phyloP scores from a whole-genome alignment of 2,113 vertebrate genomes.

The Oophaga pumilio region DNA sequence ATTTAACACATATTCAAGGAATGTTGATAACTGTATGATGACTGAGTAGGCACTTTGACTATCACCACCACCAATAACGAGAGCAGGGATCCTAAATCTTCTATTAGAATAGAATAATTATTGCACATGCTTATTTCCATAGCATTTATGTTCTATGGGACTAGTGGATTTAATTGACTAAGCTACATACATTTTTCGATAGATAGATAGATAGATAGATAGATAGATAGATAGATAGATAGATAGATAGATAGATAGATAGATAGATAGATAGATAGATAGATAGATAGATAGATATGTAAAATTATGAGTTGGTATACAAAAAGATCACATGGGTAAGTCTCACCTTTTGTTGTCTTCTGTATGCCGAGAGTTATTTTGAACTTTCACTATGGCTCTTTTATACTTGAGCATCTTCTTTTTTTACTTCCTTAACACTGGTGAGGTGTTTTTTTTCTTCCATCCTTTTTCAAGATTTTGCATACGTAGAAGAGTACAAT shows the following conservation, averaged over 20 bases:
- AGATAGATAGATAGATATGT: not conserved
- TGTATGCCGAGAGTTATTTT: not conserved
- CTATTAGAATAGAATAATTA: too few relatives aligned
- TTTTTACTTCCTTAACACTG: slow-evolving; percentile 5
- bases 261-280: not conserved
- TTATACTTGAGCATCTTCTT: slow-evolving; percentile 35
- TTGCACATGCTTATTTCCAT: too few relatives aligned
- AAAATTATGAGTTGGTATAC: not conserved
- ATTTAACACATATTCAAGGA: too few relatives aligned
- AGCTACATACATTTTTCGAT: too few relatives aligned
- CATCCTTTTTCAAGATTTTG: not conserved
- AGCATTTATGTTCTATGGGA: too few relatives aligned
- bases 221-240: too few relatives aligned
- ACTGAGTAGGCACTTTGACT: too few relatives aligned
- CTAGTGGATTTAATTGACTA: too few relatives aligned
- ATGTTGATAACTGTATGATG: too few relatives aligned
- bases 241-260: not conserved
- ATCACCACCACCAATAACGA: too few relatives aligned
- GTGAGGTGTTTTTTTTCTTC: not conserved
- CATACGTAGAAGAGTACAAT: not conserved
- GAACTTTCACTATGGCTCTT: not conserved
- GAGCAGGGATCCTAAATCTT: too few relatives aligned
- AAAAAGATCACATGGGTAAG: not conserved
- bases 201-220: too few relatives aligned
- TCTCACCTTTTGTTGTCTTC: not conserved